Percentiles rank a stretch among this genome's conserved stretches.
Evolutionary conservation across 2,888 invertebrate species (phyloP).

Genomic region (Troglohyphantes excavatus): DNA sequence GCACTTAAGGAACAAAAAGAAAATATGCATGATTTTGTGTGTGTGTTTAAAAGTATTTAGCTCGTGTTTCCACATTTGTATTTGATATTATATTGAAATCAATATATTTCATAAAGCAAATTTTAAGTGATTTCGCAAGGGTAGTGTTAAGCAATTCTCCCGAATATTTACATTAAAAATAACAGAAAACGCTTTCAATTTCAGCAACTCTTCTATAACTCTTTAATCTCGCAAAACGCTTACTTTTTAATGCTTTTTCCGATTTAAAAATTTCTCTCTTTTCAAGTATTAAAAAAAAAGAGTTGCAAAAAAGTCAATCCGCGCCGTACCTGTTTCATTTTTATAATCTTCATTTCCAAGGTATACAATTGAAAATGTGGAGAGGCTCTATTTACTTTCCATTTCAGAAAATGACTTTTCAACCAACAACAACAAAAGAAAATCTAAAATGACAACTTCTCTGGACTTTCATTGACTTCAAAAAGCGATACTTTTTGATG

Average conservation of each 20-base stretch:
- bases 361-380: conserved; percentile 76
- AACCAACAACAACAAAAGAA: conserved; percentile 57
- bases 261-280: conserved; percentile 17
- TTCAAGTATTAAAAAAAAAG: conserved; percentile 36
- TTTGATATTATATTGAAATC: too few relatives aligned
- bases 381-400: conserved; percentile 75
- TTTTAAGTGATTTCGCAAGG: too few relatives aligned
- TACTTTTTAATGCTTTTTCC: conserved; percentile 43
- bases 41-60: too few relatives aligned
- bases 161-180: neutral
- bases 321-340: conserved; percentile 28
- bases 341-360: conserved; percentile 71
- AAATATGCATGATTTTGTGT: too few relatives aligned
- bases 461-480: conserved; percentile 72
- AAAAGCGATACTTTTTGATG: conserved; percentile 70
- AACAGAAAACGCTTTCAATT: conserved; percentile 24
- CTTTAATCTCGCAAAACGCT: conserved; percentile 35
- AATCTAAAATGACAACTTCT: conserved; percentile 76
- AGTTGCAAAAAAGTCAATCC: neutral
- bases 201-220: neutral
- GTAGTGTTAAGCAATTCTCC: too few relatives aligned
- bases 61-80: too few relatives aligned
- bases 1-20: too few relatives aligned
- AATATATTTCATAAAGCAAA: too few relatives aligned
- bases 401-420: conserved; percentile 78